Percentiles rank a stretch among this genome's conserved stretches.
These are phyloP conservation scores for Neoitamus cyanurus DNA, from an alignment of 2,888 invertebrate species.

Conservation along the genomic window DNA sequence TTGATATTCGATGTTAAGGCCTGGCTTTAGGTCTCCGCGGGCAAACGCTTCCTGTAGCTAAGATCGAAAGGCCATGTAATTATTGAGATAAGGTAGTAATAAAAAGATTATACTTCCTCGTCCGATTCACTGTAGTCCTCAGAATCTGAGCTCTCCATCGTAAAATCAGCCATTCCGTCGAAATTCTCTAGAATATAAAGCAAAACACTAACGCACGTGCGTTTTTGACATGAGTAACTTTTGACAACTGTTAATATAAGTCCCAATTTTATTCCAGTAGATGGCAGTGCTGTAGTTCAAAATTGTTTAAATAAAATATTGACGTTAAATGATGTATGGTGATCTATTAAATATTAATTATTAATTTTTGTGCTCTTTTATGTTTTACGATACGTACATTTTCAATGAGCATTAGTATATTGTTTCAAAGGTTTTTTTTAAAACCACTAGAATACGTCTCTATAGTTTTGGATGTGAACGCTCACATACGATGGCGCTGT, in stretches of 20 bases:
- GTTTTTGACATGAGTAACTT: background rate
- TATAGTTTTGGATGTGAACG: background rate
- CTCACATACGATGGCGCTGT: background rate
- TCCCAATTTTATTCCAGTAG: background rate
- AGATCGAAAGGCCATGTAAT: conserved; percentile 53
- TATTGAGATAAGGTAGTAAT: background rate
- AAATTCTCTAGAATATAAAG: background rate
- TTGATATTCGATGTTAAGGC: conserved; percentile 78
- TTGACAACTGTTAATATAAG: background rate
- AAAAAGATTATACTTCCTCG: conserved; percentile 59
- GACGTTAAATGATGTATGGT: too few relatives aligned
- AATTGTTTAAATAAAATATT: background rate
- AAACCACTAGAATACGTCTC: background rate
- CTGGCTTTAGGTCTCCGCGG: conserved; percentile 86
- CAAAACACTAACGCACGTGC: background rate
- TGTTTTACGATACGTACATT: background rate
- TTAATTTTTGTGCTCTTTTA: background rate
- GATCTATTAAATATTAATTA: background rate
- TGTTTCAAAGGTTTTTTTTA: background rate
- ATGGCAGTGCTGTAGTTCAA: background rate
- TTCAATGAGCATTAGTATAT: too few relatives aligned
- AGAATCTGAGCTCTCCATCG: conserved; percentile 58
- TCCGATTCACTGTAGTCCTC: conserved; percentile 63
- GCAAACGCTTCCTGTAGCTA: conserved; percentile 92
- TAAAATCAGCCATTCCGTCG: conserved; percentile 38